Evolutionary conservation across 2,888 invertebrate genomes (phyloP).

Genomic region (Ornithoptera alexandrae): DNA sequence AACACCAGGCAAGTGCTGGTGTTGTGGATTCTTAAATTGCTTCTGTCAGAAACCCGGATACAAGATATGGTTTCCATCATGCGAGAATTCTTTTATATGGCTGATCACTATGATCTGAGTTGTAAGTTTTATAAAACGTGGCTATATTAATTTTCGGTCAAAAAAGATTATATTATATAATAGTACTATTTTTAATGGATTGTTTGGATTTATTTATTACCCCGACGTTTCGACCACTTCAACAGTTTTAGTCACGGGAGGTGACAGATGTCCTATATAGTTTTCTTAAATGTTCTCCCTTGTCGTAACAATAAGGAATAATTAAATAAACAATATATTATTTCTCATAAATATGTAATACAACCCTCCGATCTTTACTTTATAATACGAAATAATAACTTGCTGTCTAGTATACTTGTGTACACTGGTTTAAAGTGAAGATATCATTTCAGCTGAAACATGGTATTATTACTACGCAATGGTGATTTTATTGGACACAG

Average conservation of each 20-base stretch:
- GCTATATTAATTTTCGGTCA: background rate
- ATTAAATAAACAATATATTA: too few species aligned
- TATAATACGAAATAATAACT: background rate
- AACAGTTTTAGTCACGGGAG: too few species aligned
- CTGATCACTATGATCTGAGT: slow-evolving; percentile 54
- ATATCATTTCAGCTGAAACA: slow-evolving; percentile 59
- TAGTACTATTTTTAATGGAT: too few species aligned
- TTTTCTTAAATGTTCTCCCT: too few species aligned
- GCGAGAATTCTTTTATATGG: slow-evolving; percentile 56
- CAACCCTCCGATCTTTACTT: too few species aligned
- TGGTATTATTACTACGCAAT: slow-evolving; percentile 82
- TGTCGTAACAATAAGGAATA: too few species aligned
- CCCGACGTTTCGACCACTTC: too few species aligned
- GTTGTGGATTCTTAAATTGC: slow-evolving; percentile 53
- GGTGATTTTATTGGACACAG: slow-evolving; percentile 80
- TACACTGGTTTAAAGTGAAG: background rate
- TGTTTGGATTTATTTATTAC: too few species aligned
- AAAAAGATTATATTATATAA: background rate
- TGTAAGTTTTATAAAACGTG: slow-evolving; percentile 41
- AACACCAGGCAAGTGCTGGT: slow-evolving; percentile 48
- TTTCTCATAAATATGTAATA: too few species aligned
- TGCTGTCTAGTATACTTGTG: background rate
- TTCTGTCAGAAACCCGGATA: slow-evolving; percentile 53
- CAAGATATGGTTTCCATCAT: slow-evolving; percentile 58
- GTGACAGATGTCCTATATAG: too few species aligned